These are phyloP conservation scores for Stenchaetothrips biformis DNA, from an alignment of 2,888 invertebrate genomes.

Conservation along the genomic window DNA sequence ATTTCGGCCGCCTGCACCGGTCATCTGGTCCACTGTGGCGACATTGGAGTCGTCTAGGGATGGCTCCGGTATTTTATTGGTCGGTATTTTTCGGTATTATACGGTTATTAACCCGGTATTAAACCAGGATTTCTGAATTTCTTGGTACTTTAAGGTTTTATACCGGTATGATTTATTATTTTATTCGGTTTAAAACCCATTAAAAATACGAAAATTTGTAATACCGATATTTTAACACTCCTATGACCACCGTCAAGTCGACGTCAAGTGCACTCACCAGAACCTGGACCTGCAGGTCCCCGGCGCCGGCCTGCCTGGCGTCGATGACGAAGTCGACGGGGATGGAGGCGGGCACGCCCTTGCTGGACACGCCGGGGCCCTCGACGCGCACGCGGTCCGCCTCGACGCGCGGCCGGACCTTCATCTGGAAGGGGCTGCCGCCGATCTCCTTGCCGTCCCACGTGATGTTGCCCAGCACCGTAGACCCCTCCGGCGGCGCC, in stretches of 20 bases:
- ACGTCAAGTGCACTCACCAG: constrained; percentile 50
- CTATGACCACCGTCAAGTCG: too few relatives aligned
- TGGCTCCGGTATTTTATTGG: too few relatives aligned
- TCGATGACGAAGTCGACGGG: constrained; percentile 76
- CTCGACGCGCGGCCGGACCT: constrained; percentile 64
- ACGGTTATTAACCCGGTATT: too few relatives aligned
- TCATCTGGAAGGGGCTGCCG: constrained; percentile 67
- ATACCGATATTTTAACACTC: neutral
- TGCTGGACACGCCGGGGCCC: constrained; percentile 63
- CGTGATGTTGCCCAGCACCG: constrained; percentile 65
- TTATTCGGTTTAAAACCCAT: too few relatives aligned
- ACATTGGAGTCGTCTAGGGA: too few relatives aligned
- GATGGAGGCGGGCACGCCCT: constrained; percentile 67
- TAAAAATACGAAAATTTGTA: constrained; percentile 12
- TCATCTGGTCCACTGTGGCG: too few relatives aligned
- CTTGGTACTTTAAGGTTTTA: too few relatives aligned
- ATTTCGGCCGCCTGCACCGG: too few relatives aligned
- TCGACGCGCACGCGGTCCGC: constrained; percentile 67
- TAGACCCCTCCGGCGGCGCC: constrained; percentile 68
- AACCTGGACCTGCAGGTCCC: constrained; percentile 70
- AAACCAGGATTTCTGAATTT: too few relatives aligned
- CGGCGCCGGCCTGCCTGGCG: constrained; percentile 69
- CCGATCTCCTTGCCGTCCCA: constrained; percentile 71
- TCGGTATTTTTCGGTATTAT: too few relatives aligned
- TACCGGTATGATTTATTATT: too few relatives aligned